Percentiles rank a stretch among this genome's conserved stretches.
Evolutionary conservation across 2,797 vertebrate genomes (phyloP).

Genomic region (Pangasius krempfi): DNA sequence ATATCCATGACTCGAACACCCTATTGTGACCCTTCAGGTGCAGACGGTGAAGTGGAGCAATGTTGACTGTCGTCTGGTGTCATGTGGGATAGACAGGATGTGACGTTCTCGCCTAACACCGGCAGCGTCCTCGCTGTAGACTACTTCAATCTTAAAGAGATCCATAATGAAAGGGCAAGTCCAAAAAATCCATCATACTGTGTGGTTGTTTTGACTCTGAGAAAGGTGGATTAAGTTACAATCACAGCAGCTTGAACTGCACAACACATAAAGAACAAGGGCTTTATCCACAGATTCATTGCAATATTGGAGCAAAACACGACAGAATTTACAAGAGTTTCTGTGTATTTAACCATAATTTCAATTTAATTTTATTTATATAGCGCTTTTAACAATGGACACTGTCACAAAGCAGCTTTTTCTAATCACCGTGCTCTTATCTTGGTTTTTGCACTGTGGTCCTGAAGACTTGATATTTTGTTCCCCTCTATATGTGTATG

Average conservation of each 20-base stretch:
- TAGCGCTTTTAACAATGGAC: too few relatives aligned
- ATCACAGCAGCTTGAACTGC: neutral
- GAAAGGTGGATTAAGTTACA: neutral
- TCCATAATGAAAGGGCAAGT: constrained; percentile 82
- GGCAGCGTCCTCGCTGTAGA: constrained; percentile 87
- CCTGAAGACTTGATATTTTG: neutral
- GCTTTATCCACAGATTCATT: neutral
- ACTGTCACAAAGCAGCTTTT: neutral
- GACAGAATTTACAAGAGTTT: too few relatives aligned
- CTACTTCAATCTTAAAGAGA: constrained; percentile 88
- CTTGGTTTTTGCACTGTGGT: neutral
- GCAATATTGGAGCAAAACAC: neutral
- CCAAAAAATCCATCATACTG: neutral
- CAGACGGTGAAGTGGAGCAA: constrained; percentile 81
- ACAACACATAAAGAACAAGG: neutral
- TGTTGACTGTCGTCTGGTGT: constrained; percentile 85
- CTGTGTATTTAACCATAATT: neutral
- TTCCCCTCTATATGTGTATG: neutral
- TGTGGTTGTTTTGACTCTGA: too few relatives aligned
- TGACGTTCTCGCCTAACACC: constrained; percentile 80
- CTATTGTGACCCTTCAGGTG: constrained; percentile 72
- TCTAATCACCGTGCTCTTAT: neutral
- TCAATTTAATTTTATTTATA: neutral
- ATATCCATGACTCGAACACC: neutral
- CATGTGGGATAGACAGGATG: constrained; percentile 87